Conservation (phyloP, 2,113 vertebrate species). For the Vanacampus margaritifer region DNA sequence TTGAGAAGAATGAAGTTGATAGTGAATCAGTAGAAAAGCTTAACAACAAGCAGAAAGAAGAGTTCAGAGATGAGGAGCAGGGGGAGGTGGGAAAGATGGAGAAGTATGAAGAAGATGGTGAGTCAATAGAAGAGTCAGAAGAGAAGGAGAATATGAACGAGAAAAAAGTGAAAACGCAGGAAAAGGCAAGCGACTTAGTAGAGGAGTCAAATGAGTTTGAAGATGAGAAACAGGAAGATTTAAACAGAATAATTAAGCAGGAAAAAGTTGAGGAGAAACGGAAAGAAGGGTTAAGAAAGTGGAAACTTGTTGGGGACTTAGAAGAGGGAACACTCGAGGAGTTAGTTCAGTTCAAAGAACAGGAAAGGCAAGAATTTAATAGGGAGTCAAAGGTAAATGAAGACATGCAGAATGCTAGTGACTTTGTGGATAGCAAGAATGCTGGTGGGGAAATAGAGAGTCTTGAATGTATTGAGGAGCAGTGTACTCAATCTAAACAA, state of each 20-base stretch:
- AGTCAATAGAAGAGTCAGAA: neutral
- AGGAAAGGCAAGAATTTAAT: neutral
- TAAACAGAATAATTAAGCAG: neutral
- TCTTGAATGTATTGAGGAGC: conserved; percentile 11
- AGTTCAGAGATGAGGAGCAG: neutral
- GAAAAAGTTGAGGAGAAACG: neutral
- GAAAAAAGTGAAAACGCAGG: no score
- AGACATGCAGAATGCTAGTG: neutral
- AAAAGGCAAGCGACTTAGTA: neutral
- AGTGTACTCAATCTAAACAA: neutral
- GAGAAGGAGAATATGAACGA: neutral
- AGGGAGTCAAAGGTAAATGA: neutral
- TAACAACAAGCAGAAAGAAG: neutral
- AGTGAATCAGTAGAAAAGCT: neutral
- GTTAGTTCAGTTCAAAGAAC: neutral
- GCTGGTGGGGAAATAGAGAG: neutral
- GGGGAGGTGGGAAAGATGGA: neutral
- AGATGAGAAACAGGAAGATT: neutral
- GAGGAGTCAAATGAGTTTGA: neutral
- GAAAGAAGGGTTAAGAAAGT: neutral
- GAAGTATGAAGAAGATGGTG: neutral
- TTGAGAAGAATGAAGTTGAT: neutral
- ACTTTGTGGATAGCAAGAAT: neutral
- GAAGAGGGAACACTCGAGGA: neutral
- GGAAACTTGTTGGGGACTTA: neutral